phyloP scores from a whole-genome alignment of 2,797 vertebrate genomes.

The Botia almorhae region DNA sequence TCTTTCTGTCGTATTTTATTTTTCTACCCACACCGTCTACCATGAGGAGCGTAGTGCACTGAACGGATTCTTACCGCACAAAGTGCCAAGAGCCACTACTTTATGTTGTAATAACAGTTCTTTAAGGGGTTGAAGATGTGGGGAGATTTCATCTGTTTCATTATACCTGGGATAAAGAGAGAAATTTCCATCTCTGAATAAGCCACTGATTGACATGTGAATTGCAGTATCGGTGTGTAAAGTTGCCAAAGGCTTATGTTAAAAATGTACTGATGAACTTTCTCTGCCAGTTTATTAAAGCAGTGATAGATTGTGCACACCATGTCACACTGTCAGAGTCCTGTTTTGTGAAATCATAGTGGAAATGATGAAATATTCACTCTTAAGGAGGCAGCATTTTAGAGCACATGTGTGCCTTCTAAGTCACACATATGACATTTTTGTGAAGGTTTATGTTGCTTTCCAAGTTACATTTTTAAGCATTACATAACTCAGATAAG shows the following conservation, averaged over 20 bases:
- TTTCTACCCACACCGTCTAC: constrained; percentile 28
- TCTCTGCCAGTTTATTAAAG: constrained; percentile 10
- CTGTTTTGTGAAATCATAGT: not conserved
- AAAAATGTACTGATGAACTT: constrained; percentile 26
- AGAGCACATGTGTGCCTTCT: not conserved
- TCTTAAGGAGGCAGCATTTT: not conserved
- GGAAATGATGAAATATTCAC: not conserved
- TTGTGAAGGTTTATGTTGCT: not conserved
- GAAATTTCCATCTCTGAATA: constrained; percentile 20
- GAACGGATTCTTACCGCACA: not conserved
- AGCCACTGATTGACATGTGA: constrained; percentile 29
- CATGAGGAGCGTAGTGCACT: constrained; percentile 37
- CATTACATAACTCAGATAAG: not conserved
- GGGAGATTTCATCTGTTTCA: constrained; percentile 32
- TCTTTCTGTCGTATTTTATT: constrained; percentile 17
- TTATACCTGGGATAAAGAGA: constrained; percentile 19
- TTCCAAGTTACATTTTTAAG: not conserved
- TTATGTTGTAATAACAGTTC: constrained; percentile 29
- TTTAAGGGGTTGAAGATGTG: constrained; percentile 45
- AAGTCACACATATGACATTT: not conserved
- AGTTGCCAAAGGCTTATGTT: constrained; percentile 27
- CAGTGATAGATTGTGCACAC: constrained; percentile 5
- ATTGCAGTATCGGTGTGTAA: constrained; percentile 34
- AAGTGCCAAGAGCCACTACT: constrained; percentile 5
- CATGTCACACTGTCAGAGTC: constrained; percentile 6